These are phyloP conservation scores for Rhagophthalmus giganteus DNA, from an alignment of 2,888 invertebrate species.

Conservation along the genomic window DNA sequence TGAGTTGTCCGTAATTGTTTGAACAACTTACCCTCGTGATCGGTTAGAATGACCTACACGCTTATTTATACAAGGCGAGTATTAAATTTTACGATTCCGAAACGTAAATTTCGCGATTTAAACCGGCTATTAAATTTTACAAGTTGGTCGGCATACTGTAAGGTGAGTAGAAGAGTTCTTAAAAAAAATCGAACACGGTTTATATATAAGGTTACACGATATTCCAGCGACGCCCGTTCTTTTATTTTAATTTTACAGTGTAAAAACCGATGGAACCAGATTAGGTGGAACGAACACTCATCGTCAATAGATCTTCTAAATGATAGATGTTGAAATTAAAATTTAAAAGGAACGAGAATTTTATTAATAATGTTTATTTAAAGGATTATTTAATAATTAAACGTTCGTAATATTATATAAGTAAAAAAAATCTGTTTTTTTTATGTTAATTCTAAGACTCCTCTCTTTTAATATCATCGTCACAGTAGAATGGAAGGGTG, in stretches of 20 bases:
- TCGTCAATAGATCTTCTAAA: no score
- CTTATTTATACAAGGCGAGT: slow-evolving; percentile 24
- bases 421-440: no score
- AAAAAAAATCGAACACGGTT: neutral
- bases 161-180: slow-evolving; percentile 2
- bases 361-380: no score
- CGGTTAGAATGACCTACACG: slow-evolving; percentile 28
- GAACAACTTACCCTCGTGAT: slow-evolving; percentile 29
- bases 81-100: slow-evolving; percentile 25
- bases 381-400: no score
- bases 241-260: neutral
- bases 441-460: no score
- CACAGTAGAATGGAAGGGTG: no score
- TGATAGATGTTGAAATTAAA: no score
- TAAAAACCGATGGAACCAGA: neutral
- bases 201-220: neutral
- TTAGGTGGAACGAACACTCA: no score
- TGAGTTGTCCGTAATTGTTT: slow-evolving; percentile 26
- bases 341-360: no score
- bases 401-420: no score
- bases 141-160: slow-evolving; percentile 2
- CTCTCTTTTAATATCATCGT: no score
- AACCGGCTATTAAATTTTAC: slow-evolving; percentile 16
- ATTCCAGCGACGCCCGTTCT: neutral
- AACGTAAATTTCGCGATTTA: slow-evolving; percentile 19